A percentile compares a stretch with the other conserved stretches of the same genome.
Conservation (phyloP, 2,888 invertebrate species). For the Habrosyne pyritoides region DNA sequence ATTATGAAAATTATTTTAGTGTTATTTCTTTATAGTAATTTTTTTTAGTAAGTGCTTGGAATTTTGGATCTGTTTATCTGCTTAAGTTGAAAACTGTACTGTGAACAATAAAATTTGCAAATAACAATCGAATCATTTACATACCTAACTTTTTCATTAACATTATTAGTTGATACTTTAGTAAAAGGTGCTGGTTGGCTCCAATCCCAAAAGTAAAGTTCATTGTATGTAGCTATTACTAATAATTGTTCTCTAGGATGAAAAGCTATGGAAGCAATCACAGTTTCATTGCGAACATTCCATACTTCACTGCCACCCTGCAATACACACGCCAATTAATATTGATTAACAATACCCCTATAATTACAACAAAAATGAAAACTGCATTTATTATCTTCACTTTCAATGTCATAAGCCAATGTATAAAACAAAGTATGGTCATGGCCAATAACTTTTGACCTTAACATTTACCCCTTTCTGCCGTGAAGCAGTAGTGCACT, state of each 20-base stretch:
- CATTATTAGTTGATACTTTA: slow-evolving; percentile 88
- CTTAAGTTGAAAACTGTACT: too few species aligned
- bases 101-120: too few species aligned
- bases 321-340: background rate
- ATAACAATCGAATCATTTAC: slow-evolving; percentile 30
- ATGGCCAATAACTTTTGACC: background rate
- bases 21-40: too few species aligned
- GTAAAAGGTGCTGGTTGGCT: slow-evolving; percentile 89
- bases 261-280: slow-evolving; percentile 93
- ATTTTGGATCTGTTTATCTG: too few species aligned
- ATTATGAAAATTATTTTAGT: too few species aligned
- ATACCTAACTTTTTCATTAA: slow-evolving; percentile 92
- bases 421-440: slow-evolving; percentile 8
- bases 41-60: too few species aligned
- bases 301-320: slow-evolving; percentile 94
- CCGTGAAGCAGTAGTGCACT: too few species aligned
- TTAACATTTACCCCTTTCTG: too few species aligned
- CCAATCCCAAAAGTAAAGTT: slow-evolving; percentile 96
- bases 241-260: slow-evolving; percentile 92
- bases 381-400: background rate
- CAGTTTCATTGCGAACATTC: slow-evolving; percentile 88
- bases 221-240: slow-evolving; percentile 93
- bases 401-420: background rate
- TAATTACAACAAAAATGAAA: background rate
- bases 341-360: background rate